These are phyloP conservation scores for Tragelaphus scriptus DNA, from an alignment of 2,113 vertebrate genomes.

Conservation along the genomic window DNA sequence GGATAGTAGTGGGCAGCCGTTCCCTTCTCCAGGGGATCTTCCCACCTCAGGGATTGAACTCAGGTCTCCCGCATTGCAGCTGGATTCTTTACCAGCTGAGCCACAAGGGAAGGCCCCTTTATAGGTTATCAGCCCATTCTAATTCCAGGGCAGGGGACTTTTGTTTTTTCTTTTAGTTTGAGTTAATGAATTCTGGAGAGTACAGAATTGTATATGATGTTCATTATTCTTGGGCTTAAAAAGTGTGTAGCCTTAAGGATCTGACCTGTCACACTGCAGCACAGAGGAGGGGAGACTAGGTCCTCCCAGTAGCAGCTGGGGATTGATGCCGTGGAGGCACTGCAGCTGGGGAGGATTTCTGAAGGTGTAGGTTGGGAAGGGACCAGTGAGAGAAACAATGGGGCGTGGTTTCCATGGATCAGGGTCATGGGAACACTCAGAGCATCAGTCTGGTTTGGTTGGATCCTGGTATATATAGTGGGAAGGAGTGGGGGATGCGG, in stretches of 20 bases:
- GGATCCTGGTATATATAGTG: rapidly evolving
- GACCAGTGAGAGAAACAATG: neutral
- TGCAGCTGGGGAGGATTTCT: neutral
- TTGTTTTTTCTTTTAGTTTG: neutral
- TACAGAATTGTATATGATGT: rapidly evolving
- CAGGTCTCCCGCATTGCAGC: neutral
- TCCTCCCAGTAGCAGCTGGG: neutral
- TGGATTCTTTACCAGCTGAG: neutral
- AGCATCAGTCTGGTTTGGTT: neutral
- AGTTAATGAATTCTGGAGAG: neutral
- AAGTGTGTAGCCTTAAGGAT: neutral
- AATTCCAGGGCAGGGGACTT: neutral
- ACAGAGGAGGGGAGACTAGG: neutral
- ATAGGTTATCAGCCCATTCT: too few species aligned
- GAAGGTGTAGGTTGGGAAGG: neutral
- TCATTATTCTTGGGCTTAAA: neutral
- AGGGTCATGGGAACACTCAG: neutral
- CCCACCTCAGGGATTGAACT: neutral
- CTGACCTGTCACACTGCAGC: neutral
- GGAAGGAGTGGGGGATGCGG: neutral
- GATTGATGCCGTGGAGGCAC: rapidly evolving
- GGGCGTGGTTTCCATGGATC: rapidly evolving
- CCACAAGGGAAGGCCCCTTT: neutral
- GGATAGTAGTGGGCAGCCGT: neutral
- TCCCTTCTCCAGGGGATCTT: neutral